Conservation (phyloP, 1,140 invertebrate species). For the Zelostemma sp. region DNA sequence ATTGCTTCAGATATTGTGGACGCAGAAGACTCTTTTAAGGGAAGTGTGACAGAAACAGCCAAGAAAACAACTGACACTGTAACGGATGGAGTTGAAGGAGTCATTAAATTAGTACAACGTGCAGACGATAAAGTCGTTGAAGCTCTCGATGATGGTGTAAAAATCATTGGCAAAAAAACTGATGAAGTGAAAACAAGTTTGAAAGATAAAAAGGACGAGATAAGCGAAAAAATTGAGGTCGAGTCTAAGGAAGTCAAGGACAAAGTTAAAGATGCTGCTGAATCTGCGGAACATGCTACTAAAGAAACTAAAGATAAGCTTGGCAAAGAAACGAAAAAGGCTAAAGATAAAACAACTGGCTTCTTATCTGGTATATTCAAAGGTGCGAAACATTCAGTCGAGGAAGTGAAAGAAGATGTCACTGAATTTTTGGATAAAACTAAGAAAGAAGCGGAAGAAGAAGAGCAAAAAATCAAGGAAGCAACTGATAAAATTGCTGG, state of each 20-base stretch:
- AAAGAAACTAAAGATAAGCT: too few relatives aligned
- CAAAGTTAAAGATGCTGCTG: not conserved
- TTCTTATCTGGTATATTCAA: constrained; percentile 56
- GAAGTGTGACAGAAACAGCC: not conserved
- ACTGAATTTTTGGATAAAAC: constrained; percentile 51
- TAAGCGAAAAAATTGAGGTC: too few relatives aligned
- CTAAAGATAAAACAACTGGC: constrained; percentile 48
- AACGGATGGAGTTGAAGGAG: constrained; percentile 7
- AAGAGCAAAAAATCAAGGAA: constrained; percentile 11
- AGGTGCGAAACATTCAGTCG: constrained; percentile 35
- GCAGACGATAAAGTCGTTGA: too few relatives aligned
- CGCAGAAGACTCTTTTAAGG: not conserved
- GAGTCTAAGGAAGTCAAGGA: too few relatives aligned
- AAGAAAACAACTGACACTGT: too few relatives aligned
- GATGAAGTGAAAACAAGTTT: not conserved
- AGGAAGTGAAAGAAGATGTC: constrained; percentile 48
- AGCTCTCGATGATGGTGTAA: constrained; percentile 1
- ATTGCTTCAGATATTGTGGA: not conserved
- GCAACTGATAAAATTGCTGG: not conserved
- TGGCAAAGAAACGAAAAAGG: constrained; percentile 21
- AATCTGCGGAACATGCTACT: too few relatives aligned
- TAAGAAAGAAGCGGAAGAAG: constrained; percentile 45
- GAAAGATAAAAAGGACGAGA: too few relatives aligned
- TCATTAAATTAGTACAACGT: constrained; percentile 8
- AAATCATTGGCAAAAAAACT: not conserved